Conservation (phyloP, 1,140 invertebrate species). For the Drosophila pectinifera region DNA sequence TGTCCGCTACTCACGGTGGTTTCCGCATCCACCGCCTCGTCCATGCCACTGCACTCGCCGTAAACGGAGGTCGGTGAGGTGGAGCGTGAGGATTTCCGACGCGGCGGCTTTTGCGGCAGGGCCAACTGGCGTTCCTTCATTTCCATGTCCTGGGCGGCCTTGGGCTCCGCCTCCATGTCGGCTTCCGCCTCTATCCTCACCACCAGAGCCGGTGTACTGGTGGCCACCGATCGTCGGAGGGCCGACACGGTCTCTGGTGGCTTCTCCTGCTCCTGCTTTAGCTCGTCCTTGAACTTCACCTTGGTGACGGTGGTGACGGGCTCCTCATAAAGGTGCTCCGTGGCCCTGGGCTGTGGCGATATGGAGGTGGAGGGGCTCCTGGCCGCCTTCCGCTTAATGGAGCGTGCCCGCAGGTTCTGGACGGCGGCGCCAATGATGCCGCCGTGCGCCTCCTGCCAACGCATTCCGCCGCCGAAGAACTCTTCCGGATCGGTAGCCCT, state of each 20-base stretch:
- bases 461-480: constrained; percentile 67
- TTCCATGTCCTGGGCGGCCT: constrained; percentile 37
- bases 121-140: constrained; percentile 51
- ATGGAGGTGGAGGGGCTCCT: constrained; percentile 36
- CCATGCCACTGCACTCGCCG: constrained; percentile 34
- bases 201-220: constrained; percentile 76
- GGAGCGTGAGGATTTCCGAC: constrained; percentile 74
- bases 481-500: constrained; percentile 39
- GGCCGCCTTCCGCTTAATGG: constrained; percentile 67
- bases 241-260: constrained; percentile 17
- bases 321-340: constrained; percentile 74
- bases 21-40: constrained; percentile 27
- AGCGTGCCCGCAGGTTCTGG: constrained; percentile 77
- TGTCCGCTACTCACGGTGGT: constrained; percentile 66
- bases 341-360: constrained; percentile 35
- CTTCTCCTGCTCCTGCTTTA: constrained; percentile 24
- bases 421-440: constrained; percentile 79
- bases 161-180: constrained; percentile 16
- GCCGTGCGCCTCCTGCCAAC: constrained; percentile 78
- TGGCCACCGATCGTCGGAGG: constrained; percentile 69
- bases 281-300: constrained; percentile 63
- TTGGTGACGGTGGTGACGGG: constrained; percentile 46
- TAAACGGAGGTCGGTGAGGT: constrained; percentile 69
- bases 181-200: constrained; percentile 63
- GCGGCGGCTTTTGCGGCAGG: constrained; percentile 74